Base-by-base conservation (phyloP, 2,113 vertebrate species). In the Sakesphorus luctuosus region DNA sequence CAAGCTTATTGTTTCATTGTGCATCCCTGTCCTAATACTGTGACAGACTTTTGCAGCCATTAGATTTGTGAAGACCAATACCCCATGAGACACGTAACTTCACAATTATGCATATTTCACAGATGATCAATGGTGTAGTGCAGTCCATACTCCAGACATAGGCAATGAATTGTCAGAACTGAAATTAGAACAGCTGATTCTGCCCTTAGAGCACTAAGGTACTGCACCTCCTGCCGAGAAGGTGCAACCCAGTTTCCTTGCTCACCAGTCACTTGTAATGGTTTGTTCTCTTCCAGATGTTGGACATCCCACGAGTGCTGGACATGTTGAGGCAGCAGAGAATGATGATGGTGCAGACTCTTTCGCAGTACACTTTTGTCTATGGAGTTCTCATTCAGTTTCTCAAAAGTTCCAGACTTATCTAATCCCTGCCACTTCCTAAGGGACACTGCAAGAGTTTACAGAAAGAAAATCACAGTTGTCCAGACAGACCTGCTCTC, bases 301-400 rank as follows among this genome's bases (percentile, higher is more conserved):
- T 99, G 97, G 98, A 99, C 93, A 98, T 99, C 97, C 98, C 98
- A 9, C 97, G 98, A 50, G 98, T 98, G 97, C 98, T 99, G 96
- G 97, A 92, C 74, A 97, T 98, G 97, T 97, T 99, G 80, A 97
- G 99, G 43, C 97, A 98, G 36, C 99, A 99, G 97, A 98, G 99
- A 20, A 99, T 99, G 99, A 98, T 99, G 98, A 99, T 99, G 99
- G 99, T 99, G 91, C 99, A 99, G 98, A 99, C 99, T 2, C 97
- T 99, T 76, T 98, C 99, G 0, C 99, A 99, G 97, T 99, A 99
- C 97, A 99, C 98, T 21, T 99, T 99, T 9, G 98, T 99, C 89
- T 99, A 99, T 97, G 98, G 98, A 96, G 99, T 99, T 73, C 98
- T 99, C 93, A 99, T 99, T 92, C 98, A 99, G 96, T 99, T 99